Percentiles rank a stretch among this genome's conserved stretches.
phyloP scores from a whole-genome alignment of 2,888 invertebrate species.

The Oegoconia quadripuncta region DNA sequence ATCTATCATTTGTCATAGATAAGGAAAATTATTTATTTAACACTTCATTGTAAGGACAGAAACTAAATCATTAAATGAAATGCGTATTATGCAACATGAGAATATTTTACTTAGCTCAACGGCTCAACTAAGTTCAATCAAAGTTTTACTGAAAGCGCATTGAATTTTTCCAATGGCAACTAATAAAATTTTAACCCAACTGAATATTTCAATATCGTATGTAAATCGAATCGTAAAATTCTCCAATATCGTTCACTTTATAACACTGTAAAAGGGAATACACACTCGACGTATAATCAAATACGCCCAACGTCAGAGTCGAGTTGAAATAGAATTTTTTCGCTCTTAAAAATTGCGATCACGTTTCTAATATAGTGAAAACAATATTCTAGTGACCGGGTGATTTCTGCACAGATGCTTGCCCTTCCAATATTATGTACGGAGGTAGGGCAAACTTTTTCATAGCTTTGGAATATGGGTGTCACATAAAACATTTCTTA shows the following conservation, averaged over 20 bases:
- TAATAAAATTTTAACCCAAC: conserved; percentile 50
- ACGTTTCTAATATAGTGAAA: conserved; percentile 81
- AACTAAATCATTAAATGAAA: too few relatives aligned
- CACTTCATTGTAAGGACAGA: too few relatives aligned
- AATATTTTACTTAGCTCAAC: too few relatives aligned
- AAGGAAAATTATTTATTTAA: too few relatives aligned
- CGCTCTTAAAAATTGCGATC: conserved; percentile 78
- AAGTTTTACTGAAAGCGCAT: background rate
- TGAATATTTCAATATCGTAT: conserved; percentile 65
- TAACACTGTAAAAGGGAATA: conserved; percentile 65
- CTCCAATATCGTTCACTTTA: conserved; percentile 67
- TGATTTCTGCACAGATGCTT: conserved; percentile 75
- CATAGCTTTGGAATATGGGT: conserved; percentile 63
- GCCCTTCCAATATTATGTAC: conserved; percentile 65
- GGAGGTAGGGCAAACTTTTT: conserved; percentile 59
- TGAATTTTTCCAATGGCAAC: conserved; percentile 9
- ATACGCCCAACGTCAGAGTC: conserved; percentile 60
- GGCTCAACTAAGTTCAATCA: too few relatives aligned
- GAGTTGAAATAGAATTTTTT: conserved; percentile 75
- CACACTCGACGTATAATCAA: conserved; percentile 68
- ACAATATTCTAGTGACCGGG: conserved; percentile 81
- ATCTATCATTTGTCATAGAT: too few relatives aligned
- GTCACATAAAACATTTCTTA: conserved; percentile 43
- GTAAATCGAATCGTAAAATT: conserved; percentile 63
- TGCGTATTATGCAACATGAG: too few relatives aligned